phyloP scores from a whole-genome alignment of 2,888 invertebrate species.

The Stenotaenia linearis region DNA sequence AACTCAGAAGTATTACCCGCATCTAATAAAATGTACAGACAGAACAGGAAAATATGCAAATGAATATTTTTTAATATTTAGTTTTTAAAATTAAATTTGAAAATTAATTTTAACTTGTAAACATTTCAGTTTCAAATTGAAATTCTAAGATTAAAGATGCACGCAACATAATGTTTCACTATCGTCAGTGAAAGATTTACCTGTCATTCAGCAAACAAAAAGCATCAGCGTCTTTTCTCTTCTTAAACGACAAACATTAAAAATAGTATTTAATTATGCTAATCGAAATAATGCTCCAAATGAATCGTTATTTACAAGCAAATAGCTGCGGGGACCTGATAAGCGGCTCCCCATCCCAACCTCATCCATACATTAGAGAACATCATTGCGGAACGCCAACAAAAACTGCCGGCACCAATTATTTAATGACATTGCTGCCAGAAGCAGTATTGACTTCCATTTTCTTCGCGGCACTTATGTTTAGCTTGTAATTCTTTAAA shows the following conservation, averaged over 20 bases:
- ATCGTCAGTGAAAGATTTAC: slow-evolving; percentile 8
- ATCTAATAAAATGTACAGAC: not conserved
- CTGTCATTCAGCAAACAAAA: slow-evolving; percentile 17
- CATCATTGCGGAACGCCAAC: slow-evolving; percentile 24
- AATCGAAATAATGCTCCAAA: slow-evolving; percentile 24
- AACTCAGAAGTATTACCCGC: not conserved
- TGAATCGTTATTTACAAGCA: slow-evolving; percentile 26
- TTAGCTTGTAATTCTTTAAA: not conserved
- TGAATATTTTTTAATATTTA: not conserved
- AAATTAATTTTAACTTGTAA: not conserved
- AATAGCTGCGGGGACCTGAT: slow-evolving; percentile 26
- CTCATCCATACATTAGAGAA: slow-evolving; percentile 21
- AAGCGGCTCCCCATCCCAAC: slow-evolving; percentile 26
- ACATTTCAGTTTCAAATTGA: not conserved
- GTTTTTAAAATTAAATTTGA: not conserved
- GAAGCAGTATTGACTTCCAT: slow-evolving; percentile 20
- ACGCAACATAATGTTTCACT: not conserved
- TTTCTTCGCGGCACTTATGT: not conserved
- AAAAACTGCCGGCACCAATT: slow-evolving; percentile 21
- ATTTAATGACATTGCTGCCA: slow-evolving; percentile 14
- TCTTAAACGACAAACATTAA: slow-evolving; percentile 12
- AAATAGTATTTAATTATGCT: slow-evolving; percentile 24
- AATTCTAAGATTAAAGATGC: not conserved
- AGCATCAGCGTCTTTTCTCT: not conserved
- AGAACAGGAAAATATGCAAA: not conserved